Evolutionary conservation across 2,888 invertebrate genomes (phyloP).

Genomic region (Salticus scenicus): DNA sequence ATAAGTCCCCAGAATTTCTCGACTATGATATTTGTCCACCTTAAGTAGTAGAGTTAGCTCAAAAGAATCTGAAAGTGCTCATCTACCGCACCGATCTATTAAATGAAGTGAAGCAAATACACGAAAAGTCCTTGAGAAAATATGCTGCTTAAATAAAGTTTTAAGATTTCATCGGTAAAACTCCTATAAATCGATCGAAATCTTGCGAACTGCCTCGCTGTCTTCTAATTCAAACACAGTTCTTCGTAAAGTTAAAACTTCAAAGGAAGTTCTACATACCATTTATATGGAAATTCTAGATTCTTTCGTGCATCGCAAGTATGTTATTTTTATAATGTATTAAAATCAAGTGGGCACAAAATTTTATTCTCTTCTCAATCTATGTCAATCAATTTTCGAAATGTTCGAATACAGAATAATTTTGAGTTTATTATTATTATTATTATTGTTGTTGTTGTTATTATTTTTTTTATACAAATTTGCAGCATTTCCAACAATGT

Average conservation of each 20-base stretch:
- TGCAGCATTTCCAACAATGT: no score
- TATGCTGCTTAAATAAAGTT: slow-evolving; percentile 29
- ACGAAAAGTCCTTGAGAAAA: not conserved
- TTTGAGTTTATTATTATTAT: no score
- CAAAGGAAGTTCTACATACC: not conserved
- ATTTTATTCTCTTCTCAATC: no score
- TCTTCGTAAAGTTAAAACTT: not conserved
- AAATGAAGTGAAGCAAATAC: not conserved
- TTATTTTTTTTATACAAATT: no score
- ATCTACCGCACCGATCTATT: not conserved
- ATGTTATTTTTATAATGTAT: no score
- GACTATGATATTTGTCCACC: not conserved
- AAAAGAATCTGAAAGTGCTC: not conserved
- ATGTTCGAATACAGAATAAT: no score
- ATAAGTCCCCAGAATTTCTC: not conserved
- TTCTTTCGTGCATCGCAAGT: no score
- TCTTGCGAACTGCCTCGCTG: not conserved
- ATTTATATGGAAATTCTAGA: no score
- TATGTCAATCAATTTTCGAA: no score
- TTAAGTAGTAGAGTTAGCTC: not conserved
- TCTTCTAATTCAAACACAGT: not conserved
- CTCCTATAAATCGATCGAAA: slow-evolving; percentile 62
- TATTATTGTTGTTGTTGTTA: no score
- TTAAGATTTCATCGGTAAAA: slow-evolving; percentile 38
- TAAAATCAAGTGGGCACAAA: no score